Evolutionary conservation across 2,888 invertebrate species (phyloP), one percentile per base, ranked within the genome.

Genomic region (Leptopterna dolabrata): DNA sequence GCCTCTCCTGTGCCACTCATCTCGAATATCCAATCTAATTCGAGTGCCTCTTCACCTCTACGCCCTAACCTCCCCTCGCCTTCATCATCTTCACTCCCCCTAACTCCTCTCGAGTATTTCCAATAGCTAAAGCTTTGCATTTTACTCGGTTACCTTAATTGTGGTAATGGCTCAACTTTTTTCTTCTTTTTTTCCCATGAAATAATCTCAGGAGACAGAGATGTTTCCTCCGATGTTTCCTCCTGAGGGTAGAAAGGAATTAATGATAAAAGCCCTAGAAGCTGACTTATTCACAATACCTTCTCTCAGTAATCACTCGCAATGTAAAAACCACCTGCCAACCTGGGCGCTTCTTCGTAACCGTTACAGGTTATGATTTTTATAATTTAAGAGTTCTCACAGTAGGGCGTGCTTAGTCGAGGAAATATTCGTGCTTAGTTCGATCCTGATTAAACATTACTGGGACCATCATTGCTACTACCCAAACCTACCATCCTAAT

Each of bases 11-110:
- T 11, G 13, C 41, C 43, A 70, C 83, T 41, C 83, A 70, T 83
- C 83, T 83, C 83, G 30, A 83, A 83, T 83, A 83, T 83, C 83
- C 83, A 83, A 83, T 83, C 83, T 83, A 83, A 83, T 83, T 83
- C 83, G 63, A 83, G 83, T 83, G 83, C 63, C 70, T 70, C 83
- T 83, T 83, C 83, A 83, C 83, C 83, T 83, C 83, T 36, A 47
- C 70, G 27, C 81, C 30, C 29, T 24, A 13, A 13, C 24, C 63
- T 7, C 55, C 82, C 82, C 41, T 51, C n/a, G 24, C 19, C 83
- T 70, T 30, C 41, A 63, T 70, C 63, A 63, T 47, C 83, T 27
- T 27, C 63, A 27, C 63, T 63, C 63, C 36, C 29, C 36, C 30
- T 2, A 41, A 29, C 30, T 30, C 36, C 41, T 16, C 36, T 76